Evolutionary conservation across 1,140 invertebrate species (phyloP), one percentile per base, ranked within the genome.

Genomic region (Heliconius himera): DNA sequence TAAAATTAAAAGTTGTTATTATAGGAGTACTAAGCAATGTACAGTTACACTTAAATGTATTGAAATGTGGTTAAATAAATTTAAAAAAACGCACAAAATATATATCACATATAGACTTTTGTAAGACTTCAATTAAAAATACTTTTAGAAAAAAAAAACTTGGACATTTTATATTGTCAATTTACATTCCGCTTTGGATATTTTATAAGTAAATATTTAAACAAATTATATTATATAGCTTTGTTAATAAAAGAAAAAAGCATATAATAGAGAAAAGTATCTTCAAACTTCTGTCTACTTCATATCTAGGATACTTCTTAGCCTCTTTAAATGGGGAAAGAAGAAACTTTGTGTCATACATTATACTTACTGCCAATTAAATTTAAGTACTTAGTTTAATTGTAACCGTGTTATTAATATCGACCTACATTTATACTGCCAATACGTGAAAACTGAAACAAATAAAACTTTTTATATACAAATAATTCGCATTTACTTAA

Each of bases 151-250:
- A 54, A 51, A 51, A 51, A 51, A 22, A 60, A 60, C 54, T 60
- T 60, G 49, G 49, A 51, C 49, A 20, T 60, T 60, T 46, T 60
- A 22, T 60, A 76, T 72, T 80, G 84, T 88, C 82, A 85, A 86
- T 87, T 88, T 85, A 87, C 86, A 90, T 89, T 90, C 86, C 87
- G 89, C 90, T 91, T 89, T 91, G 78, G 87, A 77, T 90, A 86
- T 89, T 38, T 46, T 66, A 16, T 66, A 66, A 66, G 60, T 26
- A 29, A 66, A 66, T 66, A 66, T 66, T 26, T 66, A 66, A 66
- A 66, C 22, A 66, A 54, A 79, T 36, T 75, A 71, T 36, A 36
- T 60, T 46, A 22, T 38, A 33, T 36, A 74, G 73, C 51, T 66
- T 38, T 16, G 22, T 66, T 1, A 66, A 16, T 66, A 1, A 29